Base-by-base conservation (phyloP, 2,888 invertebrate genomes). In the Agriopis aurantiaria region DNA sequence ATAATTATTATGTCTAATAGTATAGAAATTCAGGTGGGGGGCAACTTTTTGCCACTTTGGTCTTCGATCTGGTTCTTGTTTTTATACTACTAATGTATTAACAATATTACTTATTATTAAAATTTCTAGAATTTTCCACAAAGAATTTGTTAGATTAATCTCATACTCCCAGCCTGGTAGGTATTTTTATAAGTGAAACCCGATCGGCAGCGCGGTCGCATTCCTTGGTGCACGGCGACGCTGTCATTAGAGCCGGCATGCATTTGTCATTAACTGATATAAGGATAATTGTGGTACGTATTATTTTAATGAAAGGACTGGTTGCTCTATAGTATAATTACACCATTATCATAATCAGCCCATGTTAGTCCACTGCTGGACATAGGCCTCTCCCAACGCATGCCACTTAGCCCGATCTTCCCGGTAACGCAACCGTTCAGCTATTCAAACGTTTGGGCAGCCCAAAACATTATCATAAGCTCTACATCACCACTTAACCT, bases 201-300 rank as follows among this genome's bases (percentile, higher is more conserved):
- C 66, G 77, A 81, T 73, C 73, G 65, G 57, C 69, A 60, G 71
- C 76, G 79, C 74, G 80, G 80, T 78, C 74, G 74, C 77, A 78
- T 80, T 78, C 80, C 76, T 61, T 62, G 5, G 23, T 45, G 56
- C 8, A 57, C 52, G 65, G 58, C 33, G 33, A 33, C 60, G 64
- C 23, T 70, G 65, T 75, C 58, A 70, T 77, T 75, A 60, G 40
- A 43, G 65, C 49, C 57, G 57, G 49, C 49, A 40, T 60, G 60
- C 60, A 49, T 40, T 60, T 59, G 48, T 33, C 59, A 48, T 58
- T 48, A 48, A 45, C 51, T 10, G 14, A 58, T 43, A n/a, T 41
- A 23, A 52, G 62, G n/a, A 57, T 57, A 55, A 59, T 53, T 46
- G 23, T 5, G n/a, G 45, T 52, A 62, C 43, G 46, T 51, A 53